Base-by-base conservation (phyloP, 2,888 invertebrate species). In the Leptura quadrifasciata region DNA sequence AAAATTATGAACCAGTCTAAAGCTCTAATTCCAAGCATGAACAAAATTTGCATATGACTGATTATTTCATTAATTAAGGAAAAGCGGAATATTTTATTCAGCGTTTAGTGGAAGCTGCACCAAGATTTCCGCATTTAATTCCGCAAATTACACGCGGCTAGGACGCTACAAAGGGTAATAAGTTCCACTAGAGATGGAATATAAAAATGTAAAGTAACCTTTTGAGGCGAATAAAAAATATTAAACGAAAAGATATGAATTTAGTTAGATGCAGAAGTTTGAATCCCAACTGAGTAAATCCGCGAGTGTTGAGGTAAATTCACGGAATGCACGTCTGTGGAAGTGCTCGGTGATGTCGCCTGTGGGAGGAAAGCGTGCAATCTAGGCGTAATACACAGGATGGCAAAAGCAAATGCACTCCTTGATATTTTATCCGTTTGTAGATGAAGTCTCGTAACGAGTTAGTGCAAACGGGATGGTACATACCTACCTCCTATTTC, bases 341-440 rank as follows among this genome's bases (percentile, higher is more conserved):
- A 72, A 74, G 71, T 71, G 74, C 75, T 72, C 61, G 61, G 70
- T 76, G 78, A 80, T 80, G 79, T 79, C 74, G 79, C 78, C 79
- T 76, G 73, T 76, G 79, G 79, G 76, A 78, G 70, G 52, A 54
- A 72, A 58, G 67, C 69, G 35, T 73, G 76, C 47, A 78, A 80
- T 77, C 67, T 73, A 60, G 47, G 57, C 54, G 55, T 73, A 76
- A 74, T 77, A 74, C 74, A 72, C 70, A 54, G 61, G 57, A 72
- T 63, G 54, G 61, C 54, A 60, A 55, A 68, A 27, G 68, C 58
- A 74, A 52, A 60, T 61, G 71, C 61, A 61, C 52, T 52, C 52
- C 39, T 39, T 47, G 71, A 71, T 61, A 71, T 61, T 71, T 71
- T 71, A 71, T 71, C 71, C 24, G 47, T 52, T 71, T 61, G 71